phyloP scores from a whole-genome alignment of 53 echinoderm and acorn worm species.

The Patiria pectinifera region DNA sequence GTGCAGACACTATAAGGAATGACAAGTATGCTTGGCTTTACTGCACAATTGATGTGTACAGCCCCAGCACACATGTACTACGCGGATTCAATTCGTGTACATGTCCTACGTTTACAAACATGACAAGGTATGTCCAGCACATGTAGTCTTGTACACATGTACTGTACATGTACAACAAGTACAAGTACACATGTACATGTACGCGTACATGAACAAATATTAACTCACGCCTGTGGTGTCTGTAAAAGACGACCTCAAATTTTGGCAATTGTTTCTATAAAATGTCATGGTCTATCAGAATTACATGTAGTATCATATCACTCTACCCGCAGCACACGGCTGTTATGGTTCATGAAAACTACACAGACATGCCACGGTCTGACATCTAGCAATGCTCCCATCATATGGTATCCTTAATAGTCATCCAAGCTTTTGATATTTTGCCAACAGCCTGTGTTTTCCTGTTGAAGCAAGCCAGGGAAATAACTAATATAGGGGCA shows the following conservation, averaged over 20 bases:
- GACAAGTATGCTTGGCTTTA: neutral
- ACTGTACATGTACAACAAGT: neutral
- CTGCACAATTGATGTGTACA: too few relatives aligned
- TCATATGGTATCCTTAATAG: constrained; percentile 1
- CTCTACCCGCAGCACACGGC: neutral
- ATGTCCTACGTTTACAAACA: too few relatives aligned
- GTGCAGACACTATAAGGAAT: neutral
- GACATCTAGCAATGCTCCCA: too few relatives aligned
- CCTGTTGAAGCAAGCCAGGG: constrained; percentile 45
- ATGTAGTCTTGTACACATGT: neutral
- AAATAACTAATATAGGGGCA: constrained; percentile 63
- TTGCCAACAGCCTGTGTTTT: constrained; percentile 51
- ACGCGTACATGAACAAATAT: neutral
- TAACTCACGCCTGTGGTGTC: neutral
- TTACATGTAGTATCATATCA: neutral
- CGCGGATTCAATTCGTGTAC: neutral
- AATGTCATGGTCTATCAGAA: neutral
- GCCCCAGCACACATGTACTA: neutral
- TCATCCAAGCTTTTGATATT: constrained; percentile 8
- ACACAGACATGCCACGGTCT: neutral
- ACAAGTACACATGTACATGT: constrained; percentile 4
- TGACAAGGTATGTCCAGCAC: too few relatives aligned
- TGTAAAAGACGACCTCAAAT: neutral
- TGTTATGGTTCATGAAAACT: neutral
- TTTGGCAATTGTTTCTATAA: neutral